phyloP scores from a whole-genome alignment of 2,888 invertebrate species.

The Drosophila imparisetae region DNA sequence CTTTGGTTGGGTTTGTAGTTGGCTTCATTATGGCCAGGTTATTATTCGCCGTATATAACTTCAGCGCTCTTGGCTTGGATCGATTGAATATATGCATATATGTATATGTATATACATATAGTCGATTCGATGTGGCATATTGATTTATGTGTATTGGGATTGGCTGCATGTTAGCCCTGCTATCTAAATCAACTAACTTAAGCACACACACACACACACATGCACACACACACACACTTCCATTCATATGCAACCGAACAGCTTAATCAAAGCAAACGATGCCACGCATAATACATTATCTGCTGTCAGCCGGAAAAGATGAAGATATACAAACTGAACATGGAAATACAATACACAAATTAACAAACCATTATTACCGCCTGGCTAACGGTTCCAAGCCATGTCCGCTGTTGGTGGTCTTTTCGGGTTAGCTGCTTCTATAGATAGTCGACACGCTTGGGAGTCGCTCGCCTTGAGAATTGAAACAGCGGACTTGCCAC shows the following conservation, averaged over 20 bases:
- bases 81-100: constrained; percentile 14
- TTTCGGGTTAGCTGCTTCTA: constrained; percentile 1
- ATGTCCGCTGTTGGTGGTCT: constrained; percentile 45
- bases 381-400: constrained; percentile 68
- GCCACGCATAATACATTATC: constrained; percentile 63
- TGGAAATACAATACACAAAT: constrained; percentile 65
- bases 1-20: constrained; percentile 50
- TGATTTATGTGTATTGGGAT: constrained; percentile 62
- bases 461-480: constrained; percentile 67
- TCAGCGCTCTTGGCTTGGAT: constrained; percentile 55
- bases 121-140: constrained; percentile 32
- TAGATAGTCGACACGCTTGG: constrained; percentile 51
- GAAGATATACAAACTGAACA: constrained; percentile 43
- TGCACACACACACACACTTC: not conserved
- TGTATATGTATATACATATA: not conserved
- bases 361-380: constrained; percentile 70
- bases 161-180: constrained; percentile 19
- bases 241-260: constrained; percentile 46
- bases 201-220: constrained; percentile 4
- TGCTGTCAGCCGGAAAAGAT: constrained; percentile 63
- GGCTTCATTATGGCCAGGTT: constrained; percentile 66
- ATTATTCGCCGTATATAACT: constrained; percentile 62
- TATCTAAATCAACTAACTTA: constrained; percentile 58
- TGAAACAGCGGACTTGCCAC: constrained; percentile 4
- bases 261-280: constrained; percentile 64